Base-by-base conservation (phyloP, 2,113 vertebrate species). In the Genyomyrus donnyi region DNA sequence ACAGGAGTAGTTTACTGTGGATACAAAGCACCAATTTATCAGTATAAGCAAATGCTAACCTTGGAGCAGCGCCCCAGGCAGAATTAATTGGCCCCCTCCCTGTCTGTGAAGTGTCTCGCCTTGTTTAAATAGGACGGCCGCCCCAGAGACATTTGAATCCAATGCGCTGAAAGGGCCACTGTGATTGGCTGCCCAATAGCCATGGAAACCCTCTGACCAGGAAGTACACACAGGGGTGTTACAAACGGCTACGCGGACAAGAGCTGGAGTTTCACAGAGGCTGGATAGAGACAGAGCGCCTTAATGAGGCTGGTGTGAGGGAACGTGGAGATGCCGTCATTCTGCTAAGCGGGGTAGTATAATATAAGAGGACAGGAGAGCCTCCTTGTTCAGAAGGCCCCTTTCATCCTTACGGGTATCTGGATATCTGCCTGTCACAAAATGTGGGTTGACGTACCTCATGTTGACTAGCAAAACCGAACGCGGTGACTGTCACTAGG, bases 1-100 rank as follows among this genome's bases (percentile, higher is more conserved):
- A 93, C 91, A 86, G n/a, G 91, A 93, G 91, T 93, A 93, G 95
- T 95, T 95, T 95, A 94, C 92, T 45, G 90, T 83, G 90, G 93
- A 94, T 93, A 95, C 95, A 95, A 95, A 95, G 95, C 92, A 45
- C 94, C 95, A 95, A 95, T 96, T 96, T 95, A 95, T 96, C 95
- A 96, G 94, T 94, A 94, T 95, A 95, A 96, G 95, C 95, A 96
- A 95, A 95, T 93, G 93, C 94, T 95, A 96, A 95, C 95, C 95
- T 95, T 91, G 93, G 94, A 95, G 94, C 94, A 91, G 93, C 91
- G 94, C 94, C 95, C 95, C 93, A 93, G 94, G 95, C 95, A 94
- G 93, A 95, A 95, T 96, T 95, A 96, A 96, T 96, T 96, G 95
- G 93, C 95, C 94, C 93, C 92, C 93, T 96, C 93, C 91, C 95